Conservation (phyloP, 2,113 vertebrate species). For the Cervus canadensis region DNA sequence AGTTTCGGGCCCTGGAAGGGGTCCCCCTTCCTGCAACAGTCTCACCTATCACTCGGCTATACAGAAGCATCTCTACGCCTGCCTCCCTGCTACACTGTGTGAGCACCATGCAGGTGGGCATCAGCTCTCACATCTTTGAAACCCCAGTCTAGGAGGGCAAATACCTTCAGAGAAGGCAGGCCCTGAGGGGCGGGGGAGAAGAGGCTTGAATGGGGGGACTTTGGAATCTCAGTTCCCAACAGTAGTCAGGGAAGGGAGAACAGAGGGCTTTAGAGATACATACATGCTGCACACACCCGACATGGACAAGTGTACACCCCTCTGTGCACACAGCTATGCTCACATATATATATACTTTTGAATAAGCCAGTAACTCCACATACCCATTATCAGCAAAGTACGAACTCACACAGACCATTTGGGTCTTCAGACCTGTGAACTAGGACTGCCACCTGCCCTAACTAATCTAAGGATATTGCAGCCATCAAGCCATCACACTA, state of each 20-base stretch:
- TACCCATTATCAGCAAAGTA: accelerated
- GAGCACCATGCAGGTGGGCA: background rate
- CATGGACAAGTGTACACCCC: background rate
- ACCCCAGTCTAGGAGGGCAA: background rate
- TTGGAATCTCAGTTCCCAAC: background rate
- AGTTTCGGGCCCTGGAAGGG: too few relatives aligned
- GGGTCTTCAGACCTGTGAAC: background rate
- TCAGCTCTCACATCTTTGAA: background rate
- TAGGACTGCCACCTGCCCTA: background rate
- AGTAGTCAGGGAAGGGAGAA: background rate
- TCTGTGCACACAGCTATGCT: background rate
- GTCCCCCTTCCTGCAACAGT: too few relatives aligned
- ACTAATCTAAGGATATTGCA: background rate
- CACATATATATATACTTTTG: too few relatives aligned
- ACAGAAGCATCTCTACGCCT: background rate
- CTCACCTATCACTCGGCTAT: accelerated
- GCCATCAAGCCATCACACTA: background rate
- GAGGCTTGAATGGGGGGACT: background rate
- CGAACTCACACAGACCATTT: accelerated
- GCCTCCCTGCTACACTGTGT: background rate
- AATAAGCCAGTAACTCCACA: background rate
- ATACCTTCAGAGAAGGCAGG: background rate
- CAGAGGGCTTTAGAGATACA: background rate
- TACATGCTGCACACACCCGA: too few relatives aligned
- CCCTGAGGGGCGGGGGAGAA: background rate